A percentile compares a stretch with the other conserved stretches of the same genome.
Evolutionary conservation across 2,888 invertebrate genomes (phyloP).

Genomic region (Drosophila mulleri): DNA sequence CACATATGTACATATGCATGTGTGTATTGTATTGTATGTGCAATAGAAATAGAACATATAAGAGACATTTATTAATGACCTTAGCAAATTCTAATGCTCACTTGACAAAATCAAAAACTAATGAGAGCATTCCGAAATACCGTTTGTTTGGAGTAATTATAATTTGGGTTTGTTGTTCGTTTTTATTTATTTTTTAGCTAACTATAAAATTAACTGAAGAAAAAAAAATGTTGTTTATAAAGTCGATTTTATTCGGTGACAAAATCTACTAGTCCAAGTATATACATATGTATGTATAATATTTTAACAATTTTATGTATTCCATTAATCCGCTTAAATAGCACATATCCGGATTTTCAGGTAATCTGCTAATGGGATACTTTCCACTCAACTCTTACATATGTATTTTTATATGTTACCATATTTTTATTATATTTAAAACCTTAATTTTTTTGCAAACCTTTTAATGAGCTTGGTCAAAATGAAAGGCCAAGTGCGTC

Average conservation of each 20-base stretch:
- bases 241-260: background rate
- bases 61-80: slow-evolving; percentile 21
- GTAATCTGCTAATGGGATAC: too few relatives aligned
- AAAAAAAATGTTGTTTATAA: too few relatives aligned
- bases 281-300: too few relatives aligned
- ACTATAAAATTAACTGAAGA: too few relatives aligned
- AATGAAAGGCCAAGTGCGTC: slow-evolving; percentile 54
- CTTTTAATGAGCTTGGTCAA: slow-evolving; percentile 14
- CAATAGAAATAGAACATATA: too few relatives aligned
- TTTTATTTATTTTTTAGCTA: background rate
- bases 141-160: slow-evolving; percentile 11
- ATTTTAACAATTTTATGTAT: too few relatives aligned
- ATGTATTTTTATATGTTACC: background rate
- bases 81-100: slow-evolving; percentile 20
- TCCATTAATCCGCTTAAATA: too few relatives aligned
- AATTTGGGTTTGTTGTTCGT: background rate
- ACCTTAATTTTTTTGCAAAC: slow-evolving; percentile 15
- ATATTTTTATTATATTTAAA: background rate
- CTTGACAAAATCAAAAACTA: slow-evolving; percentile 28
- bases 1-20: background rate
- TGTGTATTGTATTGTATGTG: background rate
- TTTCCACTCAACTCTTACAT: background rate
- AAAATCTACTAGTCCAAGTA: too few relatives aligned
- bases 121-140: slow-evolving; percentile 22
- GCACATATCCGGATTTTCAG: too few relatives aligned